A percentile compares a stretch with the other conserved stretches of the same genome.
These are phyloP conservation scores for Bubo blakistoni DNA, from an alignment of 2,113 vertebrate species.

Conservation along the genomic window DNA sequence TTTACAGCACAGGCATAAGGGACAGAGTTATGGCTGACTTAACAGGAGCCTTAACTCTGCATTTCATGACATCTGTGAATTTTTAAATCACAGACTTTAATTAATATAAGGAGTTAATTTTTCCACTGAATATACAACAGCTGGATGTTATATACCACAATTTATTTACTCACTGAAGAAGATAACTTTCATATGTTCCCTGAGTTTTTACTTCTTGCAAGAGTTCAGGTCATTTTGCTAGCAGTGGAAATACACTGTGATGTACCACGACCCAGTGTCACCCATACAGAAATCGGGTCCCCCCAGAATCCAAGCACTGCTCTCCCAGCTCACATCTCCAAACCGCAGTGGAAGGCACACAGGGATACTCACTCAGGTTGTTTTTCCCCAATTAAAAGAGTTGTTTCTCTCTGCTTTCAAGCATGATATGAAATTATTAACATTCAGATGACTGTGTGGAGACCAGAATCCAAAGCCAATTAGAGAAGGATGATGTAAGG, in stretches of 20 bases:
- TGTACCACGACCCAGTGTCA: accelerated
- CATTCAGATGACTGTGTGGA: neutral
- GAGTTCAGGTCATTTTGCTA: neutral
- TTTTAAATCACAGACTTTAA: neutral
- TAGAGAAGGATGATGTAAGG: conserved; percentile 12
- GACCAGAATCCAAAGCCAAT: conserved; percentile 42
- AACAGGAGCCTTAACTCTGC: neutral
- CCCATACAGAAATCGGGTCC: accelerated
- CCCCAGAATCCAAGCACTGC: neutral
- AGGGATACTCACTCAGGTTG: neutral
- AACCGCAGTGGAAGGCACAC: neutral
- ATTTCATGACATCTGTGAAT: neutral
- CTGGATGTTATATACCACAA: neutral
- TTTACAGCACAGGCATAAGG: neutral
- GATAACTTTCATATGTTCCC: neutral
- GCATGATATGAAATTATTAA: conserved; percentile 21
- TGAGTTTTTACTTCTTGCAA: neutral
- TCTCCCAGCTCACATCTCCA: neutral
- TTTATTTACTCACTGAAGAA: neutral
- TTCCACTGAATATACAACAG: neutral
- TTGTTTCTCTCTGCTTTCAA: conserved; percentile 13
- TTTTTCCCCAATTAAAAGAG: neutral
- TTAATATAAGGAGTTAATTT: neutral
- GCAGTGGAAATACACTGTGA: neutral
- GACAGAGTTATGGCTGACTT: neutral